Percentiles rank a stretch among this genome's conserved stretches.
Conservation (phyloP, 2,797 vertebrate species). For the Basileuterus tristriatus region DNA sequence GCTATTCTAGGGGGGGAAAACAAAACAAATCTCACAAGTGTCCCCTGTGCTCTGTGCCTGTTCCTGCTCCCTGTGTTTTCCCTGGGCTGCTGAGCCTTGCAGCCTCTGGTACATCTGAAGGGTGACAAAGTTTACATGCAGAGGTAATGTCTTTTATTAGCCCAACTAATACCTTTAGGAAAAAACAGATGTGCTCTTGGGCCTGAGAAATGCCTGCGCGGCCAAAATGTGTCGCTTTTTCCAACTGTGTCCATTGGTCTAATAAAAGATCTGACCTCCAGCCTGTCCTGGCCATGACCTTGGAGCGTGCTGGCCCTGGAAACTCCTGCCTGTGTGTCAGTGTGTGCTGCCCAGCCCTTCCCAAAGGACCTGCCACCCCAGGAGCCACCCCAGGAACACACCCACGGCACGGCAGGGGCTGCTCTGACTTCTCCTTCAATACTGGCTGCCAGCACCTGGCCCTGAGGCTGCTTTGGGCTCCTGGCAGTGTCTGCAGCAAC, state of each 20-base stretch:
- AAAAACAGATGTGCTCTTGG: slow-evolving; percentile 21
- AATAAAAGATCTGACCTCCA: slow-evolving; percentile 51
- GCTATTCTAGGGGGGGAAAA: not conserved
- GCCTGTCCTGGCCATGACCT: not conserved
- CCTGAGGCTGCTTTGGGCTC: not conserved
- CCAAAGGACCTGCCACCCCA: not conserved
- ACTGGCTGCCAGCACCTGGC: not conserved
- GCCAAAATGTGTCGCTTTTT: not conserved
- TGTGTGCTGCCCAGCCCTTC: not conserved
- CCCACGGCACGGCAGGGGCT: fast-evolving
- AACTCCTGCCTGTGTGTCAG: not conserved
- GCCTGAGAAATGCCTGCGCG: not conserved
- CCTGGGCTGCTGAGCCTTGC: not conserved
- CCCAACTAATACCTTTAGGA: slow-evolving; percentile 51
- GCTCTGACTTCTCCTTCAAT: not conserved
- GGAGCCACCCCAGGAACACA: fast-evolving
- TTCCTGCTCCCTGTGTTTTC: not conserved
- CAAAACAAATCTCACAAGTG: not conserved
- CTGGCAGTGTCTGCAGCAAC: not conserved
- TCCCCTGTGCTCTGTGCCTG: not conserved
- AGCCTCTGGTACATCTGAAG: not conserved
- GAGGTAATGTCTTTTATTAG: slow-evolving; percentile 60
- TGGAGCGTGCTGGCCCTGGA: not conserved
- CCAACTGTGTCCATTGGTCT: slow-evolving; percentile 10
- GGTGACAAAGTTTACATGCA: not conserved